These are phyloP conservation scores for Engraulis encrasicolus DNA, from an alignment of 2,113 vertebrate genomes.

Conservation along the genomic window DNA sequence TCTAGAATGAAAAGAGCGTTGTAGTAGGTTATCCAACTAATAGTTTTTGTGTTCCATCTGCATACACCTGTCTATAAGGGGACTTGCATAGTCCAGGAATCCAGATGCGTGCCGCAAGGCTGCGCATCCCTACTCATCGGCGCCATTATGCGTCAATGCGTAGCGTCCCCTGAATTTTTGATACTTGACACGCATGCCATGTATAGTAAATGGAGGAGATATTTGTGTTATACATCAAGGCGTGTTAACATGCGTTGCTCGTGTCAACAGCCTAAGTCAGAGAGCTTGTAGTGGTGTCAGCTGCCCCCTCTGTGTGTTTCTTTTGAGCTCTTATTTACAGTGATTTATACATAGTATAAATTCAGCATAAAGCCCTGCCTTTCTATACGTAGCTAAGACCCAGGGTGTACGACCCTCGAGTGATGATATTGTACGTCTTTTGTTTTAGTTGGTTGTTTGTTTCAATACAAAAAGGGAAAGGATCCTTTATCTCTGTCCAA, in stretches of 20 bases:
- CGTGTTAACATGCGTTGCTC: too few species aligned
- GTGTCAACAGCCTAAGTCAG: too few species aligned
- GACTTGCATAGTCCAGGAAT: too few species aligned
- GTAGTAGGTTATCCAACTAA: background rate
- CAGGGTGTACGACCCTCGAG: background rate
- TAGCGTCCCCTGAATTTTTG: too few species aligned
- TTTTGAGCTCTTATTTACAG: background rate
- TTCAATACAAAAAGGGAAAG: conserved; percentile 70
- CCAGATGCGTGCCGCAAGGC: too few species aligned
- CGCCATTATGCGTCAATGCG: too few species aligned
- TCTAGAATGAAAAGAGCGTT: background rate
- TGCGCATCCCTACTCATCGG: too few species aligned
- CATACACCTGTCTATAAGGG: too few species aligned
- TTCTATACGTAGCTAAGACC: conserved; percentile 20
- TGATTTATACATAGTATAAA: background rate
- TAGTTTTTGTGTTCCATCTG: background rate
- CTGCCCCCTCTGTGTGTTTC: background rate
- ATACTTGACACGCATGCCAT: too few species aligned
- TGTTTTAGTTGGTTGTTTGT: too few species aligned
- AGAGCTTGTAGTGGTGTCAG: background rate
- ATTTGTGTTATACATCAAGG: too few species aligned
- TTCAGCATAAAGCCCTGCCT: background rate
- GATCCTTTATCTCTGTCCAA: conserved; percentile 69
- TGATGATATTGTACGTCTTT: background rate
- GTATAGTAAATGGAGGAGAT: too few species aligned